These are phyloP conservation scores for Rhynchonycteris naso DNA, from an alignment of 2,797 vertebrate genomes.

Conservation along the genomic window DNA sequence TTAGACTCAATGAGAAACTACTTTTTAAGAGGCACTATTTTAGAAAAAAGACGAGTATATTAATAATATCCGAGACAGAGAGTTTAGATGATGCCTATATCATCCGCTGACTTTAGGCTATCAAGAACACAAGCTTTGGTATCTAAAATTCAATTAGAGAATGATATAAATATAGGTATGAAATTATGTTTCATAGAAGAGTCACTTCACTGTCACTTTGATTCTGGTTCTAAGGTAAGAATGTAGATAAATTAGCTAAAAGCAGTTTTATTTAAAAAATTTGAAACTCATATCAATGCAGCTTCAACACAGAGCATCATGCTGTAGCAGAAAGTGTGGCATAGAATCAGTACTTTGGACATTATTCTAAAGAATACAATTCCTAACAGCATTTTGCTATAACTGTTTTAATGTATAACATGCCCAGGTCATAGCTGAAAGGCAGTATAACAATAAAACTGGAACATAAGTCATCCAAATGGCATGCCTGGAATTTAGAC, in stretches of 20 bases:
- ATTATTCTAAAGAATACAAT: neutral
- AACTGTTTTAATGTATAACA: neutral
- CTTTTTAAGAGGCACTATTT: constrained; percentile 42
- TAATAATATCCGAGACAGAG: neutral
- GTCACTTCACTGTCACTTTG: neutral
- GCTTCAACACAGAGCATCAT: neutral
- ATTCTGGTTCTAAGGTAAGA: constrained; percentile 14
- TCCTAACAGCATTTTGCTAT: neutral
- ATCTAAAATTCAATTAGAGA: constrained; percentile 39
- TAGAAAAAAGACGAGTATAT: neutral
- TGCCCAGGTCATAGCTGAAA: neutral
- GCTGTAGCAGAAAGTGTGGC: neutral
- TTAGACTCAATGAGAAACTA: constrained; percentile 12
- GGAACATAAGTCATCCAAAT: neutral
- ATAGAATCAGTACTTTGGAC: neutral
- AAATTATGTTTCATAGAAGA: neutral
- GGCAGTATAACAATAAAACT: neutral
- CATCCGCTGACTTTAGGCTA: neutral
- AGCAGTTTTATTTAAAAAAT: constrained; percentile 12
- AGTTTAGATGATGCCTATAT: neutral
- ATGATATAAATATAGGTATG: neutral
- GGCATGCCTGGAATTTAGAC: neutral
- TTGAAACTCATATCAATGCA: neutral
- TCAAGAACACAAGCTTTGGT: neutral
- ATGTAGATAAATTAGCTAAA: constrained; percentile 1